Percentiles rank a stretch among this genome's conserved stretches.
Conservation (phyloP, 2,888 invertebrate species). For the Callyntrura sp. region DNA sequence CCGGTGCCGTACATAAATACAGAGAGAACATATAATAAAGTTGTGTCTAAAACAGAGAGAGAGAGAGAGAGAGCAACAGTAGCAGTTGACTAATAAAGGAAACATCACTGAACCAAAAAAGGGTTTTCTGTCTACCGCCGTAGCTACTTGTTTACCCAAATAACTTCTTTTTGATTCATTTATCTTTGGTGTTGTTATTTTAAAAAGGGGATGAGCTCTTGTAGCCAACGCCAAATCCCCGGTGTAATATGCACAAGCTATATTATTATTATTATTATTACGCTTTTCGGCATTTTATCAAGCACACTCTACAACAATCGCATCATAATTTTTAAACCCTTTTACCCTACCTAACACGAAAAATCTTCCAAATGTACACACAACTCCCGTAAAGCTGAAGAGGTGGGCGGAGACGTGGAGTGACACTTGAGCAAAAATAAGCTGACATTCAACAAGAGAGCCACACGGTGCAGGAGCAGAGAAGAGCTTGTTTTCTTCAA, state of each 20-base stretch:
- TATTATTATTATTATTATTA: background rate
- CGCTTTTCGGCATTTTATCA: slow-evolving; percentile 18
- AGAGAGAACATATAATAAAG: slow-evolving; percentile 5
- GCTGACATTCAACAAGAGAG: slow-evolving; percentile 49
- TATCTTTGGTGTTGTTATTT: background rate
- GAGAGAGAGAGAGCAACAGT: too few species aligned
- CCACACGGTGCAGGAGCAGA: background rate
- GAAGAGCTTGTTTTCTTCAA: too few species aligned
- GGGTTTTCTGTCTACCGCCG: background rate
- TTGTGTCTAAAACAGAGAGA: background rate
- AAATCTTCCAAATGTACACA: background rate
- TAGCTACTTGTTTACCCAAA: slow-evolving; percentile 9
- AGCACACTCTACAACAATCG: background rate
- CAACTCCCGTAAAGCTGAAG: background rate
- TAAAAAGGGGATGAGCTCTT: slow-evolving; percentile 34
- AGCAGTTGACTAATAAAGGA: background rate
- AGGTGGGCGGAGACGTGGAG: slow-evolving; percentile 22
- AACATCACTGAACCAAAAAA: background rate
- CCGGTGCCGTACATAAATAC: background rate
- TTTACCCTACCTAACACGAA: background rate
- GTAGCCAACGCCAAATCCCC: slow-evolving; percentile 13
- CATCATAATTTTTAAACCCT: background rate
- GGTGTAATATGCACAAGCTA: background rate
- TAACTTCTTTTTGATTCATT: background rate
- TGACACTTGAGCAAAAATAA: slow-evolving; percentile 50